Base-by-base conservation (phyloP, 1,140 invertebrate species). In the Anastatus disparis region DNA sequence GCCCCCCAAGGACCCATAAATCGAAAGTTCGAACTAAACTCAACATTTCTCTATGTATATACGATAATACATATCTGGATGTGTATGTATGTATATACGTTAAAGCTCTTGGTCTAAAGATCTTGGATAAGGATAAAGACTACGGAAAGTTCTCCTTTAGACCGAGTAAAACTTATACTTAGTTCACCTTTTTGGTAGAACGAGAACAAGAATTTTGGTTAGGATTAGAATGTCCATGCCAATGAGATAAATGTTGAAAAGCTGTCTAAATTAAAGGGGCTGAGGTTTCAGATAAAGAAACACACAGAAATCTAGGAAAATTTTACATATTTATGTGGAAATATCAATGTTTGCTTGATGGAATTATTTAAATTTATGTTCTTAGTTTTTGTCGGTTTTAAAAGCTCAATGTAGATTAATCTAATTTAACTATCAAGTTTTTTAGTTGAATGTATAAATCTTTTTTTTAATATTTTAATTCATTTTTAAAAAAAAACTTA, bases 1-100 rank as follows among this genome's bases (percentile, higher is more conserved):
- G 58, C 68, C 72, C 78, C 79, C 71, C 72, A 76, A 76, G 82
- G 78, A 78, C 80, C 76, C 79, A 84, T 84, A 84, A 84, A 84
- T 84, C 82, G 81, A 79, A 81, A 82, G 80, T 84, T 83, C 77
- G 65, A 80, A 74, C 66, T n/a, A n/a, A n/a, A n/a, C 74, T 66
- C 74, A n/a, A n/a, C 38, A 12, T 10, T 50, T 29, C n/a, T 35
- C 29, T 40, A 40, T 31, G 52, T 64, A 62, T 64, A 62, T 71
- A 61, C 62, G n/a, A n/a, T 64, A 71, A 71, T 64, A 40, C 2
- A 15, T 12, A 56, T n/a, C n/a, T n/a, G n/a, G n/a, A n/a, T n/a
- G n/a, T n/a, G n/a, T n/a, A n/a, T n/a, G n/a, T n/a, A n/a, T n/a
- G n/a, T n/a, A n/a, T n/a, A n/a, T n/a, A n/a, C n/a, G n/a, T n/a